Percentiles rank a stretch among this genome's conserved stretches.
Conservation (phyloP, 2,888 invertebrate species). For the Oegoconia quadripuncta region DNA sequence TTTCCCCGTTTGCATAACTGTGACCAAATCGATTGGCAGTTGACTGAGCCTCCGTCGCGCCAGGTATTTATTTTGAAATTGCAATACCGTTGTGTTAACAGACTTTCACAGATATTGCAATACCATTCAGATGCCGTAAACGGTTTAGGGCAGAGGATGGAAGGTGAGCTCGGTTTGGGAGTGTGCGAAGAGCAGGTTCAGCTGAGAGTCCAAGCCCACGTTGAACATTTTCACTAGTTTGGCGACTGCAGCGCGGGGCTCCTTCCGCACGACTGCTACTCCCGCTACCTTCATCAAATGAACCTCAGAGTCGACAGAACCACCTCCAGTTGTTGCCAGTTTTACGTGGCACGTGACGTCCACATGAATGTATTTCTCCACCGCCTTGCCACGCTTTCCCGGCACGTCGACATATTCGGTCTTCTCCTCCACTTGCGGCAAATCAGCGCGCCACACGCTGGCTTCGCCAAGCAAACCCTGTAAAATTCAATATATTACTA, state of each 20-base stretch:
- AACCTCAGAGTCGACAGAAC: constrained; percentile 76
- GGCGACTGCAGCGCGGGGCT: constrained; percentile 75
- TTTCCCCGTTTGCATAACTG: constrained; percentile 55
- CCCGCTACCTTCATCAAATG: constrained; percentile 84
- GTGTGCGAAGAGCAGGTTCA: constrained; percentile 82
- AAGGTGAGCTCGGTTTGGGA: constrained; percentile 83
- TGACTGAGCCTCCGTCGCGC: constrained; percentile 69
- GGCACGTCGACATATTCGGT: constrained; percentile 78
- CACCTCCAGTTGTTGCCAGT: constrained; percentile 78
- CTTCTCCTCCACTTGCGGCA: constrained; percentile 83
- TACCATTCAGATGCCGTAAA: constrained; percentile 49
- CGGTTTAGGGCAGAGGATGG: constrained; percentile 74
- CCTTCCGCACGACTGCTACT: constrained; percentile 81
- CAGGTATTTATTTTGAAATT: constrained; percentile 56
- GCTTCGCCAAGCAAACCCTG: constrained; percentile 81
- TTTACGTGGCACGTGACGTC: constrained; percentile 84
- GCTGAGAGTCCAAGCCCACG: constrained; percentile 83
- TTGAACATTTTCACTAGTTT: constrained; percentile 81
- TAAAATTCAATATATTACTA: constrained; percentile 23
- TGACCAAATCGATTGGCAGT: constrained; percentile 59
- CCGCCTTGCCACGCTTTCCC: constrained; percentile 65
- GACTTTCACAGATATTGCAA: constrained; percentile 40
- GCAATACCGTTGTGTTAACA: constrained; percentile 37
- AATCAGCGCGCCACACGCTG: constrained; percentile 82
- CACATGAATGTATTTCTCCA: constrained; percentile 83